Evolutionary conservation across 1,140 invertebrate species (phyloP).

Genomic region (Euura lappo): DNA sequence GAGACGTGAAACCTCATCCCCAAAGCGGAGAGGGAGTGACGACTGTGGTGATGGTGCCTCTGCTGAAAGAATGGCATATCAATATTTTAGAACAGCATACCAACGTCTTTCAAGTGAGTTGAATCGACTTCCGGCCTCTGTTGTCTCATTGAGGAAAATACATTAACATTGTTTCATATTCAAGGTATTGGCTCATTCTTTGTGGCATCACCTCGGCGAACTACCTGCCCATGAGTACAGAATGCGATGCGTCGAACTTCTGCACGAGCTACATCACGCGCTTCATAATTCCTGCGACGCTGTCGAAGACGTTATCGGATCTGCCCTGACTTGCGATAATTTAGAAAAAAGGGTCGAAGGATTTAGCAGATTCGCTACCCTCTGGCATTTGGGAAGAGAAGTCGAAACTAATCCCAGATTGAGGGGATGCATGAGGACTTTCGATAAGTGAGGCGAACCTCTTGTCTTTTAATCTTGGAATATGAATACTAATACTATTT

Average conservation of each 20-base stretch:
- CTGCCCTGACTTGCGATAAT: constrained; percentile 57
- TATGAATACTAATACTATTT: constrained; percentile 64
- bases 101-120: constrained; percentile 68
- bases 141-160: constrained; percentile 41
- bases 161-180: constrained; percentile 30
- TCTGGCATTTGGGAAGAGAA: constrained; percentile 84
- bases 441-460: constrained; percentile 56
- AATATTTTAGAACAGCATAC: constrained; percentile 69
- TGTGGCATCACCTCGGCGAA: constrained; percentile 73
- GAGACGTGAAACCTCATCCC: constrained; percentile 57
- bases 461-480: constrained; percentile 34
- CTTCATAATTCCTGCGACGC: constrained; percentile 72
- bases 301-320: constrained; percentile 75
- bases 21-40: constrained; percentile 63
- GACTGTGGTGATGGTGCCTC: constrained; percentile 71
- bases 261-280: constrained; percentile 76
- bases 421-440: constrained; percentile 58
- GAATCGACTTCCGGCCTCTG: constrained; percentile 33
- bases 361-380: constrained; percentile 75
- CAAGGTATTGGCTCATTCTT: constrained; percentile 67
- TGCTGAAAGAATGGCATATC: constrained; percentile 70
- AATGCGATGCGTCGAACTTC: constrained; percentile 69
- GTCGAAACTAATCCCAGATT: constrained; percentile 55
- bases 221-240: constrained; percentile 66
- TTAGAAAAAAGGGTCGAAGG: constrained; percentile 67